Base-by-base conservation (phyloP, 2,797 vertebrate species). In the Manis javanica region DNA sequence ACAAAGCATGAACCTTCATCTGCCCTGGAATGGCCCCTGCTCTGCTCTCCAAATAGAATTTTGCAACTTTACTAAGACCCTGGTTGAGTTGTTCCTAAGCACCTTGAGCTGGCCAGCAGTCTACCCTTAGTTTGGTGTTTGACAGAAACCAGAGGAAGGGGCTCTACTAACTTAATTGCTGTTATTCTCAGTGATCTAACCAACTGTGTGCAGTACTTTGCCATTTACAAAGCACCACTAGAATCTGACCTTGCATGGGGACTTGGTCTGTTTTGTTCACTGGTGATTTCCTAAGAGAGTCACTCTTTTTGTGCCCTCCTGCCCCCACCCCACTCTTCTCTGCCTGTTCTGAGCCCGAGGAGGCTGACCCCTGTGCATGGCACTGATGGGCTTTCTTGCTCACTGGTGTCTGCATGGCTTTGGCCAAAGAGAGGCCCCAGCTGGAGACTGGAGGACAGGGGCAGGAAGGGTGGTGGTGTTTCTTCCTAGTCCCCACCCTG, bases 41-140 rank as follows among this genome's bases (percentile, higher is more conserved):
- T 84, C n/a, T 29, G 88, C 78, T 79, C 84, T 85, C 57, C n/a
- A 82, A 93, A 87, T 37, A 39, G 26, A 89, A 55, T 71, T 34
- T 15, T 31, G 71, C 34, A 59, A n/a, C 57, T 74, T 86, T 37
- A 31, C 51, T 49, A 31, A 75, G 74, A 91, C 72, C 11, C 57
- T 64, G 68, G 71, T 34, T 39, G 37, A 49, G 37, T 7, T 34
- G 24, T 14, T 19, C 14, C 61, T 15, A 57, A 51, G 66, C 51
- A 78, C 37, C 71, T 86, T 3, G 0, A 49, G 24, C 37, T 68
- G 51, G 49, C 51, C 13, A 31, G 46, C 18, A 12, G 51, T 16
- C 12, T 13, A 42, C 18, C 49, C 81, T 23, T 7, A 14, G 72
- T 15, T 49, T 84, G n/a, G 39, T 24, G 49, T 57, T 34, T 51